Evolutionary conservation across 2,888 invertebrate genomes (phyloP), one percentile per base, ranked within the genome.

Genomic region (Acheta domesticus): DNA sequence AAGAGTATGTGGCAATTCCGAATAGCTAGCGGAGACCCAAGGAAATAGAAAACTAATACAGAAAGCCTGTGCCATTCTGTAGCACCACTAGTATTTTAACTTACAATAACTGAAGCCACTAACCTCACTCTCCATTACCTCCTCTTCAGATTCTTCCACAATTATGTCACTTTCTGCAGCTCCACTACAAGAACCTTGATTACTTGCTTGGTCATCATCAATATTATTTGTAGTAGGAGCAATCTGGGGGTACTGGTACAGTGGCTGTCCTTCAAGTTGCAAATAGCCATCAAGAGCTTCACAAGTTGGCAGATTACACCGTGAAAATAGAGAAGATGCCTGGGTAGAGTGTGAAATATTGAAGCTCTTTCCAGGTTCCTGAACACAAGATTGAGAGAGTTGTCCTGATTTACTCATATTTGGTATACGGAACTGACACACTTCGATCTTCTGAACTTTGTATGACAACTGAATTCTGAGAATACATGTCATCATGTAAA

Each of bases 141-240:
- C 82, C 48, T 82, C 82, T 49, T 82, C 82, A 49, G 81, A 81
- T 74, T 82, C 82, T 75, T 81, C 82, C 14, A 82, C 82, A 75
- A 82, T 77, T 36, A 82, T 82, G 49, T 82, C 82, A 80, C 82
- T 82, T 20, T 82, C 82, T 20, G 80, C 80, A 80, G 80, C 80
- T n/a, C 76, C 49, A 79, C 82, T 82, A 14, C 79, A 80, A 48
- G 79, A 79, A 16, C 77, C 81, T 16, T 80, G 77, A 49, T 78
- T 81, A 16, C 49, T 78, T 62, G 75, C 48, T 21, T 78, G 77
- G 16, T 77, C 78, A 48, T 19, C 62, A 36, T 74, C 77, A 12
- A 36, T n/a, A n/a, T 19, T 23, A 5, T 49, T 20, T 12, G 20
- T 48, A 11, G 36, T 48, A 16, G 74, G 12, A 20, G 48, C 76